These are phyloP conservation scores for Rhynchophorus ferrugineus DNA, from an alignment of 1,140 invertebrate species.

Conservation along the genomic window DNA sequence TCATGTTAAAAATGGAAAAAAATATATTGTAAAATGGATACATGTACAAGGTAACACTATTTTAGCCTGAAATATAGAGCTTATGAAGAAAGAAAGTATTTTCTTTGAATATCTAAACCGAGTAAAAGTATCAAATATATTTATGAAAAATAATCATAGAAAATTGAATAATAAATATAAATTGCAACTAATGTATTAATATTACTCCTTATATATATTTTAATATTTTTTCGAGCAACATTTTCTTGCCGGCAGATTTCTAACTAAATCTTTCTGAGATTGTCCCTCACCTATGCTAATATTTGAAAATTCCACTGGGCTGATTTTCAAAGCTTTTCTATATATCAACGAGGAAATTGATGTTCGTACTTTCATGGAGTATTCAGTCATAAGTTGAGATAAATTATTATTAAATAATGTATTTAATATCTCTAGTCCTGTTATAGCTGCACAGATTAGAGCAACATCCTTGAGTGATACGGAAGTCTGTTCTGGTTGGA, in stretches of 20 bases:
- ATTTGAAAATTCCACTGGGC: slow-evolving; percentile 52
- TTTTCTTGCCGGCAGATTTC: neutral
- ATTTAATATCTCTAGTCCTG: slow-evolving; percentile 53
- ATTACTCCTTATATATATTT: neutral
- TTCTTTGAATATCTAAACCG: too few relatives aligned
- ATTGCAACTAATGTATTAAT: neutral
- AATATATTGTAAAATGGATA: too few relatives aligned
- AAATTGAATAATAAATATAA: too few relatives aligned
- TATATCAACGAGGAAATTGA: slow-evolving; percentile 74
- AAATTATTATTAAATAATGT: slow-evolving; percentile 69
- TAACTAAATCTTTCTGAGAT: neutral
- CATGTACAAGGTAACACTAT: too few relatives aligned
- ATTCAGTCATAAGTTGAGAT: slow-evolving; percentile 60
- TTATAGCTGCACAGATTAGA: slow-evolving; percentile 58
- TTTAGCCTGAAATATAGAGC: too few relatives aligned
- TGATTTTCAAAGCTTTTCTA: slow-evolving; percentile 60
- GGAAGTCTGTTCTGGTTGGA: slow-evolving; percentile 3
- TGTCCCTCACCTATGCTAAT: slow-evolving; percentile 45
- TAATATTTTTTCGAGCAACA: neutral
- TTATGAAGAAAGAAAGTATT: too few relatives aligned
- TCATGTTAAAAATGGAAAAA: too few relatives aligned
- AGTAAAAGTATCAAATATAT: too few relatives aligned
- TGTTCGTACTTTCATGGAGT: slow-evolving; percentile 65
- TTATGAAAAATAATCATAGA: too few relatives aligned
- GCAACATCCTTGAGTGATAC: slow-evolving; percentile 48